Conservation (phyloP, 2,113 vertebrate genomes). For the Oxyruncus cristatus region DNA sequence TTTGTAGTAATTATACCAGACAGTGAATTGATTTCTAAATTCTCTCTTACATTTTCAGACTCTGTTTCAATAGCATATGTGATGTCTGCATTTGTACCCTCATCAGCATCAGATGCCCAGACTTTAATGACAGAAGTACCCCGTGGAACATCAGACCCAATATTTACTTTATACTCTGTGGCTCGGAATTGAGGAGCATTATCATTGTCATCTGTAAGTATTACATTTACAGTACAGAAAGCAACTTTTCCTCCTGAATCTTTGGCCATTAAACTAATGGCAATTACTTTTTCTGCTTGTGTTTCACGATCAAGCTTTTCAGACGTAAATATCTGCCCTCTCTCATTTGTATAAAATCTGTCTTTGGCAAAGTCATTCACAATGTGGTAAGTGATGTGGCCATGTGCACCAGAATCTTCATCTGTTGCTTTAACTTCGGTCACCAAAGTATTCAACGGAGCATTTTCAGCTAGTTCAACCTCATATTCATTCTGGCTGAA, state of each 20-base stretch:
- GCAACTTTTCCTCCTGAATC: slow-evolving; percentile 93
- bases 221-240: slow-evolving; percentile 91
- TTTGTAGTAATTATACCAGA: slow-evolving; percentile 89
- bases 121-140: slow-evolving; percentile 87
- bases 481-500: slow-evolving; percentile 91
- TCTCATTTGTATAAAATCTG: slow-evolving; percentile 87
- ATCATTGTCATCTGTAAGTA: slow-evolving; percentile 95
- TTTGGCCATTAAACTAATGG: slow-evolving; percentile 89
- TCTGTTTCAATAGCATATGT: slow-evolving; percentile 88
- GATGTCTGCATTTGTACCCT: slow-evolving; percentile 94
- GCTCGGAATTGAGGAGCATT: slow-evolving; percentile 92
- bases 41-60: slow-evolving; percentile 88
- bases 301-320: slow-evolving; percentile 93
- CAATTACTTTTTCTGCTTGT: slow-evolving; percentile 86
- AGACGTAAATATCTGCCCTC: slow-evolving; percentile 87
- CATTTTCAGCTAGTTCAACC: slow-evolving; percentile 92
- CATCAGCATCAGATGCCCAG: slow-evolving; percentile 91
- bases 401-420: slow-evolving; percentile 85
- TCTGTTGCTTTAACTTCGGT: slow-evolving; percentile 85
- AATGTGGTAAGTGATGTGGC: slow-evolving; percentile 86
- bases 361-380: slow-evolving; percentile 94
- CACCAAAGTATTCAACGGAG: slow-evolving; percentile 85
- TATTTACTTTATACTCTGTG: slow-evolving; percentile 85
- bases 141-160: slow-evolving; percentile 82
- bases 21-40: slow-evolving; percentile 88